Evolutionary conservation across 2,888 invertebrate genomes (phyloP), one percentile per base, ranked within the genome.

Genomic region (Melolontha melolontha): DNA sequence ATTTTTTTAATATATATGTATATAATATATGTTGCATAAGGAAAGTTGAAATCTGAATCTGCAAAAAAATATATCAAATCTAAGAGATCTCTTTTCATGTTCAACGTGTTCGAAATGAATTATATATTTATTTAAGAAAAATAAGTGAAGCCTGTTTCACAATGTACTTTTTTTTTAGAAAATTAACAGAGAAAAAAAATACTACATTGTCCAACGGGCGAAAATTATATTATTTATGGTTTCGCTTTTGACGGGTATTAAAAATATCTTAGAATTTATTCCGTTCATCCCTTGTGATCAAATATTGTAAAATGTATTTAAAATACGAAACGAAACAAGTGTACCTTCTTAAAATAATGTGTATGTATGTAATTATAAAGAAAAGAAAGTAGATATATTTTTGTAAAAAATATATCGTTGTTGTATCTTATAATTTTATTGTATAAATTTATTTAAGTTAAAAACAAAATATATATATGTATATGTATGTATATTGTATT

Each of bases 271-370:
- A 78, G 75, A 78, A 75, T 78, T 76, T 79, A 81, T 83, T 83
- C 83, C 83, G 83, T 83, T 83, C 82, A 77, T 78, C 75, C 74
- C 77, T 78, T 83, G 82, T 82, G 83, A 83, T 83, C 78, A 76
- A 72, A 64, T 67, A 55, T 65, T 29, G 39, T 71, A 76, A 76
- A 74, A 77, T 79, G 79, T 81, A 81, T 75, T 79, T 76, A 79
- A 78, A 79, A 79, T 77, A 77, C 74, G 74, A 77, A 77, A 75
- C 77, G 77, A 78, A 75, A 77, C 79, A 78, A 79, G 79, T 73
- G 81, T 81, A 81, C 81, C 81, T 82, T 81, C 73, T 75, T 76
- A 75, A 78, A 77, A 55, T 68, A 57, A 54, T 67, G 62, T 66
- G 63, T 41, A 39, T 59, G 50, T 49, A 64, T 34, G 16, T 12